Evolutionary conservation across 2,797 vertebrate species (phyloP).

Genomic region (Melanogrammus aeglefinus): DNA sequence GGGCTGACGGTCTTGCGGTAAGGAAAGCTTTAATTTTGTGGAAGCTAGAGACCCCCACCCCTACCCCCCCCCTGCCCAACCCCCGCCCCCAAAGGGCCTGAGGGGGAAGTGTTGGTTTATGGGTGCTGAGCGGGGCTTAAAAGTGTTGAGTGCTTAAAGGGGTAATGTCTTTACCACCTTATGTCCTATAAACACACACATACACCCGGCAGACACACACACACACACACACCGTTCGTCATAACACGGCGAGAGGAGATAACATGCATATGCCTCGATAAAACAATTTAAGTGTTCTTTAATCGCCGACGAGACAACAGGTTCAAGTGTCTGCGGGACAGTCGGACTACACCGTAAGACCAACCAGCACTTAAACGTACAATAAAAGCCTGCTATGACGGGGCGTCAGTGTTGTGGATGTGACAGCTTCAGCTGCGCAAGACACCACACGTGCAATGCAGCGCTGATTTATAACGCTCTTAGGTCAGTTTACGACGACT

Average conservation of each 20-base stretch:
- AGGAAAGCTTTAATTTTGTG: too few relatives aligned
- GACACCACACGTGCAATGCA: slow-evolving; percentile 60
- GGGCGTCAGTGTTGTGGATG: slow-evolving; percentile 57
- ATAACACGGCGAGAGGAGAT: neutral
- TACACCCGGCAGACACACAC: slow-evolving; percentile 6
- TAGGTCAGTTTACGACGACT: slow-evolving; percentile 88
- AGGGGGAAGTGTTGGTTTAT: slow-evolving; percentile 31
- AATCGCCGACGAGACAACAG: neutral
- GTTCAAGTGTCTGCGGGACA: neutral
- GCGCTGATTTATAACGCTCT: slow-evolving; percentile 71
- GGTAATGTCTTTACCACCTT: slow-evolving; percentile 54
- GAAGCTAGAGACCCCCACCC: too few relatives aligned
- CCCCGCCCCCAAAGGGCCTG: too few relatives aligned
- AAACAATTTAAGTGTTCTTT: neutral
- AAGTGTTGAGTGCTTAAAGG: slow-evolving; percentile 36
- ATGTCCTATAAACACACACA: slow-evolving; percentile 26
- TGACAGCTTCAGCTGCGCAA: slow-evolving; percentile 57
- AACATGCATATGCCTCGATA: neutral
- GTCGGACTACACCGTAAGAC: neutral
- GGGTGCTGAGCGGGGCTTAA: slow-evolving; percentile 32
- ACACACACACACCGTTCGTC: slow-evolving; percentile 5
- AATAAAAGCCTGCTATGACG: neutral
- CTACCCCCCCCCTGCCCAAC: too few relatives aligned
- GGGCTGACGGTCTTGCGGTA: too few relatives aligned
- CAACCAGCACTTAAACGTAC: slow-evolving; percentile 8